These are phyloP conservation scores for Mohoua ochrocephala DNA, from an alignment of 2,113 vertebrate genomes.

Conservation along the genomic window DNA sequence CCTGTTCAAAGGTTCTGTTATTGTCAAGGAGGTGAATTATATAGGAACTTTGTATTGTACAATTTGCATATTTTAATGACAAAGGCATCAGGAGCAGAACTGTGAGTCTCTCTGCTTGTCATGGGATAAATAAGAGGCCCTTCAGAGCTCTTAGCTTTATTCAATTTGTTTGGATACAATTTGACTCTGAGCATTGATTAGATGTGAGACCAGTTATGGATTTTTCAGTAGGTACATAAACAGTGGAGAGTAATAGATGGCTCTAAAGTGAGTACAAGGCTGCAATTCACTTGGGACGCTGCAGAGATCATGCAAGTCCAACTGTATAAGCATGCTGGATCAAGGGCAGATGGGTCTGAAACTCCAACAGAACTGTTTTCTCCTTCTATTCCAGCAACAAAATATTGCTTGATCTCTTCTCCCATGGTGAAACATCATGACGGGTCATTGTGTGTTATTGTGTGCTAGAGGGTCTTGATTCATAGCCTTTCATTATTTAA, in stretches of 20 bases:
- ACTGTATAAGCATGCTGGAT: neutral
- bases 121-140: constrained; percentile 66
- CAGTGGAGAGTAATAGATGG: constrained; percentile 13
- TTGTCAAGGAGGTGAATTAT: constrained; percentile 73
- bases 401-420: neutral
- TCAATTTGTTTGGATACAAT: constrained; percentile 73
- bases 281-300: neutral
- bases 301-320: neutral
- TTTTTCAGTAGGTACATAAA: constrained; percentile 54
- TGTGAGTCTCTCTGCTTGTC: constrained; percentile 65
- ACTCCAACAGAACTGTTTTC: neutral
- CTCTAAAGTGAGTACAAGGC: neutral
- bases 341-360: neutral
- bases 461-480: neutral
- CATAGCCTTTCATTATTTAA: neutral
- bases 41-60: constrained; percentile 69
- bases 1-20: constrained; percentile 44
- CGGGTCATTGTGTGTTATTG: neutral
- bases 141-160: constrained; percentile 62
- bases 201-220: constrained; percentile 51
- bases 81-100: constrained; percentile 68
- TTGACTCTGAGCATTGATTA: constrained; percentile 69
- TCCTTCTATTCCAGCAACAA: neutral
- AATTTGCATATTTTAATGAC: constrained; percentile 74
- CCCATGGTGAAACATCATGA: neutral